phyloP scores from a whole-genome alignment of 2,888 invertebrate genomes.

The Tenthredo mesomela region DNA sequence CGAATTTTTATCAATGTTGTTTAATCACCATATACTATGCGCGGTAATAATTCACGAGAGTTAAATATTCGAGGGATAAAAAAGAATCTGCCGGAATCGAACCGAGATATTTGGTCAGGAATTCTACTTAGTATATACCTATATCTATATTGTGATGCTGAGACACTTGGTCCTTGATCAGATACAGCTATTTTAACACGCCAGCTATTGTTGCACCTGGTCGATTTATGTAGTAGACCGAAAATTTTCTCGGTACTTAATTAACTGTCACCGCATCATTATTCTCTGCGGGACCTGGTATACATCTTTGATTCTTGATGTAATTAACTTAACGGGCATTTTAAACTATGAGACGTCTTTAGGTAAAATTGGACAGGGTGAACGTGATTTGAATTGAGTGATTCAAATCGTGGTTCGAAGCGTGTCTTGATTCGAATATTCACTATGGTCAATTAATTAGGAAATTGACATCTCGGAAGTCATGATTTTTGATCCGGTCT shows the following conservation, averaged over 20 bases:
- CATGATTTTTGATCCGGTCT: neutral
- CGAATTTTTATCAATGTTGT: conserved; percentile 27
- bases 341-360: neutral
- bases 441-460: neutral
- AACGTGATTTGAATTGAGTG: neutral
- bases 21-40: too few species aligned
- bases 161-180: neutral
- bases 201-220: neutral
- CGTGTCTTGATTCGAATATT: neutral
- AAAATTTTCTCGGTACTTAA: neutral
- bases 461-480: neutral
- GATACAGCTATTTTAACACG: neutral
- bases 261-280: conserved; percentile 3
- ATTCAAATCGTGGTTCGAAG: neutral
- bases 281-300: neutral
- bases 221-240: neutral
- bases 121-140: too few species aligned
- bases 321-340: neutral
- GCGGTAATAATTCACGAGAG: neutral
- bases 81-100: neutral
- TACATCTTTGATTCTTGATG: neutral
- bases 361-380: neutral
- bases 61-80: neutral
- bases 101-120: neutral
- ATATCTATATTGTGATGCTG: neutral